A percentile compares a stretch with the other conserved stretches of the same genome.
phyloP scores from a whole-genome alignment of 2,113 vertebrate species.

The Scartelaos histophorus region DNA sequence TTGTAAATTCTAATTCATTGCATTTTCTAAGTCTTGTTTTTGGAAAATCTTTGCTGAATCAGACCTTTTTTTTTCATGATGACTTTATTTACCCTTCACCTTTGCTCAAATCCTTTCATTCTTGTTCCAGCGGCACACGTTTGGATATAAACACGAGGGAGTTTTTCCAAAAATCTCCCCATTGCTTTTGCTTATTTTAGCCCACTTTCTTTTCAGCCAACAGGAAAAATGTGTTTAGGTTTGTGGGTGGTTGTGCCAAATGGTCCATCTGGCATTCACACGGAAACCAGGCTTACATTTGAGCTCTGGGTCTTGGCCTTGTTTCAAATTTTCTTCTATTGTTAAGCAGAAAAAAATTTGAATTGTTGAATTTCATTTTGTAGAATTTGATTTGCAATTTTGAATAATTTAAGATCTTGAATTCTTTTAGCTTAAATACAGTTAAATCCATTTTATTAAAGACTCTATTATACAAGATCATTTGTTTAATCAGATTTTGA shows the following conservation, averaged over 20 bases:
- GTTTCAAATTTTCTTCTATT: too few relatives aligned
- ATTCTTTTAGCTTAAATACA: too few relatives aligned
- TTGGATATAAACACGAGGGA: neutral
- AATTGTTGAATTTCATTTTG: neutral
- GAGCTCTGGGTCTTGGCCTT: neutral
- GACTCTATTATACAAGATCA: too few relatives aligned
- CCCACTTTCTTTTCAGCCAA: neutral
- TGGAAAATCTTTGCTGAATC: neutral
- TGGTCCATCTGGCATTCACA: neutral
- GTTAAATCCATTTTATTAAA: too few relatives aligned
- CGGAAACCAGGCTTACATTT: neutral
- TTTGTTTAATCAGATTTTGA: too few relatives aligned
- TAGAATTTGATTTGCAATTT: too few relatives aligned
- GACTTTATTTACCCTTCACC: neutral
- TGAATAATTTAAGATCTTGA: too few relatives aligned
- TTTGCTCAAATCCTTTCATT: neutral
- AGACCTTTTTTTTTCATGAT: neutral
- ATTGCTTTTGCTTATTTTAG: slow-evolving; percentile 10
- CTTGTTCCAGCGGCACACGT: neutral
- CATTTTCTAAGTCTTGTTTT: neutral
- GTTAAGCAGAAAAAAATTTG: too few relatives aligned
- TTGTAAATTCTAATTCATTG: neutral
- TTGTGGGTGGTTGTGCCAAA: slow-evolving; percentile 10
- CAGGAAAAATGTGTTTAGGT: slow-evolving; percentile 9
- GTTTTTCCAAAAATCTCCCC: slow-evolving; percentile 5